Evolutionary conservation across 2,113 vertebrate genomes (phyloP).

Genomic region (Acrocephalus kingi): DNA sequence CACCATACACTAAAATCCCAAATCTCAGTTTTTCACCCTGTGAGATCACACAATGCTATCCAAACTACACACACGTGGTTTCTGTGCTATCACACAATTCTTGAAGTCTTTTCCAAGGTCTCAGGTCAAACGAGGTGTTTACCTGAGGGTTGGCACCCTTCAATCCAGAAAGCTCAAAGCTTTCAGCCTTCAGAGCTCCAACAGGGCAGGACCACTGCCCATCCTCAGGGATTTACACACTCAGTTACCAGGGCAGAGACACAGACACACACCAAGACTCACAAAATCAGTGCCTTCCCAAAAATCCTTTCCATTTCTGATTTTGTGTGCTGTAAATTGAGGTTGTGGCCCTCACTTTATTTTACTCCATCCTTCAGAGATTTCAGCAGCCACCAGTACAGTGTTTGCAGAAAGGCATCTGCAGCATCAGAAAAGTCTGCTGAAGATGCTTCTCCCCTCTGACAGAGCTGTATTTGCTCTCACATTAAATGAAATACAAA

Average conservation of each 20-base stretch:
- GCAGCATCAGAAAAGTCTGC: neutral
- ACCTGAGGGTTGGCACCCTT: too few relatives aligned
- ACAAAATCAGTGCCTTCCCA: neutral
- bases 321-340: constrained; percentile 17
- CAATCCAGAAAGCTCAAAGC: too few relatives aligned
- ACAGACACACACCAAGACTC: neutral
- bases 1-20: too few relatives aligned
- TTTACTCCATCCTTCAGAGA: neutral
- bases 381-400: neutral
- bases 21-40: too few relatives aligned
- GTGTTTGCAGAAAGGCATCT: neutral
- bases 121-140: too few relatives aligned
- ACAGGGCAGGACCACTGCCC: neutral
- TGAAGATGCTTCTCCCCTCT: neutral
- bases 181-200: too few relatives aligned
- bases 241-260: neutral
- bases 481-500: neutral
- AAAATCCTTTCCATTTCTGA: neutral
- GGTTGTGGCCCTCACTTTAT: neutral
- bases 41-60: too few relatives aligned
- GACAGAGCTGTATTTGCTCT: neutral
- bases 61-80: too few relatives aligned
- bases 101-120: too few relatives aligned
- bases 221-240: neutral
- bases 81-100: too few relatives aligned